Conservation (phyloP, 2,797 vertebrate genomes). For the Cheirogaleus major region DNA sequence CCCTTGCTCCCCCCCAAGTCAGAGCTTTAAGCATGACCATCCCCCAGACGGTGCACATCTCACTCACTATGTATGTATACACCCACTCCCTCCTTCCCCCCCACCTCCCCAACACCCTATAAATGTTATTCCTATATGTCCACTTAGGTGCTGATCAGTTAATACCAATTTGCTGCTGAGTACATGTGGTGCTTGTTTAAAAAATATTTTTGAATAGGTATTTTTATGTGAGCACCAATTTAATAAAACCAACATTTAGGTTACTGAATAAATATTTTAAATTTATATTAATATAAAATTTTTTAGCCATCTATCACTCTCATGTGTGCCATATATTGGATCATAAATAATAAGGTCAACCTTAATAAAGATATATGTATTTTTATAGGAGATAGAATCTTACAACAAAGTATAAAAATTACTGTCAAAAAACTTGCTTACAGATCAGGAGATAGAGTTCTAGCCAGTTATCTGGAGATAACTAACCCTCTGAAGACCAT, state of each 20-base stretch:
- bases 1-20: too few relatives aligned
- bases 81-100: too few relatives aligned
- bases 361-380: neutral
- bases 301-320: neutral
- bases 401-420: neutral
- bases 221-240: neutral
- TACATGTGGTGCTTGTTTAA: too few relatives aligned
- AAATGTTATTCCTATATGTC: too few relatives aligned
- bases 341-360: neutral
- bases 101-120: too few relatives aligned
- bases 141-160: too few relatives aligned
- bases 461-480: neutral
- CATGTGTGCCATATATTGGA: neutral
- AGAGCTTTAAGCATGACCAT: too few relatives aligned
- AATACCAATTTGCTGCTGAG: too few relatives aligned
- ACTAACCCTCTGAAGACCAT: neutral
- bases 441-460: neutral
- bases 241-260: neutral
- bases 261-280: neutral
- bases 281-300: neutral
- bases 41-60: too few relatives aligned
- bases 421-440: neutral
- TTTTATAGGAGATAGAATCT: neutral
- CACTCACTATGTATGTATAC: too few relatives aligned
- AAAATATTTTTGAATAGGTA: neutral